These are phyloP conservation scores for Lochmaea capreae DNA, from an alignment of 2,888 invertebrate species.

Conservation along the genomic window DNA sequence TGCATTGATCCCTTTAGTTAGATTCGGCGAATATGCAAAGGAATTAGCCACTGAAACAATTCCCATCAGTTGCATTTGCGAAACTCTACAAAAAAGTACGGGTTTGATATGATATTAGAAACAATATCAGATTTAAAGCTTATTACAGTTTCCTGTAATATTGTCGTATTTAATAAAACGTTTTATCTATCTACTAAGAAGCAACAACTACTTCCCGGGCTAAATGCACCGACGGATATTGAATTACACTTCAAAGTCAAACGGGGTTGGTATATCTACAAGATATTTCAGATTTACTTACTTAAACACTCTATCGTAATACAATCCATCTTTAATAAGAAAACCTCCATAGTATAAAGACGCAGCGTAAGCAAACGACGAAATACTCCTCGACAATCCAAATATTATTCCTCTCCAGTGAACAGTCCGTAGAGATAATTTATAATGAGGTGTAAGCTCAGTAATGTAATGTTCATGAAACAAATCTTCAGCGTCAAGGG, in stretches of 20 bases:
- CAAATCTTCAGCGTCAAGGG: conserved; percentile 76
- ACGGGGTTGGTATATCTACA: too few species aligned
- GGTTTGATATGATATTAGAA: neutral
- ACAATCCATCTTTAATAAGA: conserved; percentile 72
- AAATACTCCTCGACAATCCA: conserved; percentile 76
- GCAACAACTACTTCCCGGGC: too few species aligned
- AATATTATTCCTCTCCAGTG: conserved; percentile 78
- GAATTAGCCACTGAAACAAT: conserved; percentile 75
- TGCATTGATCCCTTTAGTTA: conserved; percentile 81
- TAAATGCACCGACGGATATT: too few species aligned
- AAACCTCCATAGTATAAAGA: conserved; percentile 81
- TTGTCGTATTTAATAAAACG: too few species aligned
- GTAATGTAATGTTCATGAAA: conserved; percentile 74
- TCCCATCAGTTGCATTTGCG: conserved; percentile 79
- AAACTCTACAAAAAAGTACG: conserved; percentile 68
- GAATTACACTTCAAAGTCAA: too few species aligned
- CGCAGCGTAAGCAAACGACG: conserved; percentile 78
- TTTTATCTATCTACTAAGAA: too few species aligned
- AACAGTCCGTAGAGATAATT: conserved; percentile 70
- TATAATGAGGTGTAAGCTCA: conserved; percentile 72
- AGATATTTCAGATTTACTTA: conserved; percentile 65
- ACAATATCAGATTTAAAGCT: too few species aligned
- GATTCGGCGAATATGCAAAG: conserved; percentile 82
- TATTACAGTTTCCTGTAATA: too few species aligned
- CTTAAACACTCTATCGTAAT: conserved; percentile 76